Conservation (phyloP, 1,140 invertebrate species). For the Caenorhabditis latens region DNA sequence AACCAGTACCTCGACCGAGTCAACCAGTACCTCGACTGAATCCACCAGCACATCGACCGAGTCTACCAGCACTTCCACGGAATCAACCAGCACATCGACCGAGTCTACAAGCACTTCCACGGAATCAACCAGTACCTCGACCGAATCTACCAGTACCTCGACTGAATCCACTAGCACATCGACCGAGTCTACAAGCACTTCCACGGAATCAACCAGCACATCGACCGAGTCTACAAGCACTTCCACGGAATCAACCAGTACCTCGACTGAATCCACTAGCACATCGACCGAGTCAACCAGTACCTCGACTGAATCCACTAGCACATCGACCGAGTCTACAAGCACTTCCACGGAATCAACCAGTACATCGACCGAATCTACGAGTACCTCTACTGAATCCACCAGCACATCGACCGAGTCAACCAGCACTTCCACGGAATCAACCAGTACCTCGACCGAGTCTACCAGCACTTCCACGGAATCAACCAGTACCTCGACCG, state of each 20-base stretch:
- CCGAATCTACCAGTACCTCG: background rate
- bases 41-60: background rate
- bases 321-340: background rate
- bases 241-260: background rate
- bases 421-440: background rate
- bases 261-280: background rate
- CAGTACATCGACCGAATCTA: background rate
- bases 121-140: background rate
- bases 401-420: background rate
- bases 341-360: background rate
- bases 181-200: background rate
- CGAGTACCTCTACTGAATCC: background rate
- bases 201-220: slow-evolving; percentile 7
- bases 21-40: background rate
- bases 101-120: background rate
- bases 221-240: slow-evolving; percentile 21
- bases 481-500: background rate
- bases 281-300: background rate
- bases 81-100: background rate
- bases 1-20: background rate
- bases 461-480: slow-evolving; percentile 8
- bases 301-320: slow-evolving; percentile 1
- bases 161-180: no score
- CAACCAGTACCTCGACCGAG: background rate
- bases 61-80: background rate